These are phyloP conservation scores for Buceros bicornis DNA, from an alignment of 2,797 vertebrate species.

Conservation along the genomic window DNA sequence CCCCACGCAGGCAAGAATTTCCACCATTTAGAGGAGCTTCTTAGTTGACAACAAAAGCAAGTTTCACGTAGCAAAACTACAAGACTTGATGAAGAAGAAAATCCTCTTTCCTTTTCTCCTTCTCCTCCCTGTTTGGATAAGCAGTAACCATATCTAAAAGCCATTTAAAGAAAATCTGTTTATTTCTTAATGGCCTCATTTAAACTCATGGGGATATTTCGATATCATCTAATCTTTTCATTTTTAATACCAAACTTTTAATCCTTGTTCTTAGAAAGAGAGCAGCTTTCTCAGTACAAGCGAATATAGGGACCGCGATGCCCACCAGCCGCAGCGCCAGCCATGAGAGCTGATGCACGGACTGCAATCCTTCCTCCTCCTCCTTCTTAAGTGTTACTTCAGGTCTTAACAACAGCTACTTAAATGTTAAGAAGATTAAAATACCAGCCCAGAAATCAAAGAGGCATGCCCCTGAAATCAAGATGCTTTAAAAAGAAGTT, in stretches of 20 bases:
- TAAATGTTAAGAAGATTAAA: neutral
- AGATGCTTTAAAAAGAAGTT: neutral
- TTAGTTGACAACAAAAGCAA: neutral
- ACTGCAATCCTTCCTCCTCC: neutral
- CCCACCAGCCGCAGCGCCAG: neutral
- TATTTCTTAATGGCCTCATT: neutral
- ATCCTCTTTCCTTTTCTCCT: rapidly evolving
- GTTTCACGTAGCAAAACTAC: neutral
- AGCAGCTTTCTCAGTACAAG: neutral
- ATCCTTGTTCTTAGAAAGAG: neutral
- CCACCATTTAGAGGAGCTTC: neutral
- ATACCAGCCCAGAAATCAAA: neutral
- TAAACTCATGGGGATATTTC: neutral
- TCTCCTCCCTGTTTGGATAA: neutral
- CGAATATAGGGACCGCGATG: neutral
- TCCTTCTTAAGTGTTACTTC: neutral
- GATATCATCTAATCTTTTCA: neutral
- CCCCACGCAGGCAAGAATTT: neutral
- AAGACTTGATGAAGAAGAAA: neutral
- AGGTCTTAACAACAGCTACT: neutral
- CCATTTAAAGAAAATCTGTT: neutral
- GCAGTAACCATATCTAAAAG: neutral
- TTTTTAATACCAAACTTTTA: neutral
- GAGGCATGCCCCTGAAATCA: neutral
- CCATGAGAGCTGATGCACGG: neutral